Evolutionary conservation across 1,140 invertebrate genomes (phyloP), one percentile per base, ranked within the genome.

Genomic region (Drosophila ironensis): DNA sequence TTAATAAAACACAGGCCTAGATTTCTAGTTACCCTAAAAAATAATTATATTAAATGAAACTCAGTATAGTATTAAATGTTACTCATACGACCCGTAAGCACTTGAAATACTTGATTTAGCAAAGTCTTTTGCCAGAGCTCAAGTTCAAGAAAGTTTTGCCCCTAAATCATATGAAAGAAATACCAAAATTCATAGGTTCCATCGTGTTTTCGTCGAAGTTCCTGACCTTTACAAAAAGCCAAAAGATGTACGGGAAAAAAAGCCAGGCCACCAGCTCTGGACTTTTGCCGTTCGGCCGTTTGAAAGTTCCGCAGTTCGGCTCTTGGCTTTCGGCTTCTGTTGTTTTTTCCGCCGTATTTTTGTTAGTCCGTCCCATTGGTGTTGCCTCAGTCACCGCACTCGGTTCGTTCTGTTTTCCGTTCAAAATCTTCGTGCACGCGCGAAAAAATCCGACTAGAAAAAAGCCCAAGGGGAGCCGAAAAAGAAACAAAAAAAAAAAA

Each of bases 301-400:
- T 30, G 24, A 12, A 12, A 4, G 24, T 22, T 56, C 25, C 35
- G 56, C 25, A 35, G 51, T 25, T 59, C 56, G 56, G 56, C 51
- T 33, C 11, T 56, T 40, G 59, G 59, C 38, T 38, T 40, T 64
- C 59, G 60, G 60, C 42, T 63, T 27, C 33, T 63, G 57, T 63
- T 22, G 17, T 40, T 46, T 47, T 64, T 47, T 56, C 11, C 12
- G 6, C 6, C 24, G n/a, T 35, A 20, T 33, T 60, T 71, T 71
- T 44, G 51, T 50, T 61, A 53, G 54, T 45, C 25, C 57, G 56
- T 40, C 64, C 63, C 63, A 68, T 68, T 68, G 63, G 64, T 68
- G 64, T 68, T 68, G 64, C 52, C 52, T 69, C 66, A 69, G 64
- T 70, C 45, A 56, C 66, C 64, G 66, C 66, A 70, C 24, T 69